These are phyloP conservation scores for Castor canadensis DNA, from an alignment of 2,113 vertebrate species.

Conservation along the genomic window DNA sequence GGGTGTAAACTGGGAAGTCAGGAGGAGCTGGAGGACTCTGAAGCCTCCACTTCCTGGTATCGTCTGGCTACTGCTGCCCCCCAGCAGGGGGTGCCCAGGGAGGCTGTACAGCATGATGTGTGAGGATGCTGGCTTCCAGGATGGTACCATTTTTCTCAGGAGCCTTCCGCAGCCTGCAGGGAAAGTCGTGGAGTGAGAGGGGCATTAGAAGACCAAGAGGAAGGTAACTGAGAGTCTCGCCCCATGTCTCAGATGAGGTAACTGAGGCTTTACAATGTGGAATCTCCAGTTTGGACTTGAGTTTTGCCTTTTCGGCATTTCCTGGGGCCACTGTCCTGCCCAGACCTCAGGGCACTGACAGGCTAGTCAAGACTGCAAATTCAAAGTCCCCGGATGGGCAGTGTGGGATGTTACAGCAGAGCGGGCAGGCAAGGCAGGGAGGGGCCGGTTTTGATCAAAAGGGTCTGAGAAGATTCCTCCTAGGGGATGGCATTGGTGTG, in stretches of 20 bases:
- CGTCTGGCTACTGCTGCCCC: background rate
- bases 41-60: background rate
- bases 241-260: background rate
- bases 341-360: background rate
- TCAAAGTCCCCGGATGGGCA: background rate
- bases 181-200: background rate
- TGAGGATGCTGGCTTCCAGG: background rate
- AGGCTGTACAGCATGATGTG: background rate
- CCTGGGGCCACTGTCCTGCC: background rate
- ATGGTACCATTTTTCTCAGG: background rate
- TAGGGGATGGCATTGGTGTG: background rate
- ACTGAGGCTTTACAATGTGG: background rate
- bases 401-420: background rate
- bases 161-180: background rate
- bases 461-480: background rate
- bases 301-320: background rate
- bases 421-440: background rate
- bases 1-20: background rate
- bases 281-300: background rate
- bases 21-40: background rate
- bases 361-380: background rate
- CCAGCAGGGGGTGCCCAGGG: fast-evolving
- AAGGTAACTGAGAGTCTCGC: background rate
- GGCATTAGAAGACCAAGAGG: background rate
- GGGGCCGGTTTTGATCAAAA: background rate